A percentile compares a stretch with the other conserved stretches of the same genome.
Evolutionary conservation across 2,888 invertebrate species (phyloP).

Genomic region (Peribatodes rhomboidaria): DNA sequence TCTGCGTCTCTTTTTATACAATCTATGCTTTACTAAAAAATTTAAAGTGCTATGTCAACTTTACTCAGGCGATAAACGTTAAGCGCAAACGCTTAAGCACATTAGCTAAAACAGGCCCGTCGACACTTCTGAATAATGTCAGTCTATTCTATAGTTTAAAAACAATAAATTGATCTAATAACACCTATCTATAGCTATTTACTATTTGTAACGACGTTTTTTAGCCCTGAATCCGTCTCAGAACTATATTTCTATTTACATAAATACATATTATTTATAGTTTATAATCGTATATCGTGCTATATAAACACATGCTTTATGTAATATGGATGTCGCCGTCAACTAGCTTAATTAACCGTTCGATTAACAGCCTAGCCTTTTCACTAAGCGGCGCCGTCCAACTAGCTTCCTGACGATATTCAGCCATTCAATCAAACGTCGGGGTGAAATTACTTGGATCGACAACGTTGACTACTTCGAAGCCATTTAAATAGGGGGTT

Average conservation of each 20-base stretch:
- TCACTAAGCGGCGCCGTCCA: too few relatives aligned
- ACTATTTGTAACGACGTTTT: conserved; percentile 4
- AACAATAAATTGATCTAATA: conserved; percentile 24
- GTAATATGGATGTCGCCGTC: too few relatives aligned
- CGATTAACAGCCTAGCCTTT: too few relatives aligned
- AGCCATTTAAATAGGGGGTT: too few relatives aligned
- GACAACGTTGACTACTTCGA: too few relatives aligned
- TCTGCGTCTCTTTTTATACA: too few relatives aligned
- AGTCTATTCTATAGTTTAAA: conserved; percentile 5
- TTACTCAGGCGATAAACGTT: neutral
- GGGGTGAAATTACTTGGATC: too few relatives aligned
- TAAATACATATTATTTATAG: neutral
- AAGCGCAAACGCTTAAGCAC: neutral
- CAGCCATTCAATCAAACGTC: too few relatives aligned
- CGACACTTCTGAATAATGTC: neutral
- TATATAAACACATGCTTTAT: neutral
- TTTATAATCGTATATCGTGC: conserved; percentile 1
- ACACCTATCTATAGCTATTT: conserved; percentile 2
- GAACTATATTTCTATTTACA: conserved; percentile 4
- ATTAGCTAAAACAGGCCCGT: neutral
- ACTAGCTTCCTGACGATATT: too few relatives aligned
- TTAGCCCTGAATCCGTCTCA: conserved; percentile 8
- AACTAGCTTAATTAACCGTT: too few relatives aligned
- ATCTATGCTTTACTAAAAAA: neutral
- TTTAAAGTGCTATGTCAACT: neutral